Evolutionary conservation across 1,140 invertebrate genomes (phyloP).

Genomic region (Euwallacea similis): DNA sequence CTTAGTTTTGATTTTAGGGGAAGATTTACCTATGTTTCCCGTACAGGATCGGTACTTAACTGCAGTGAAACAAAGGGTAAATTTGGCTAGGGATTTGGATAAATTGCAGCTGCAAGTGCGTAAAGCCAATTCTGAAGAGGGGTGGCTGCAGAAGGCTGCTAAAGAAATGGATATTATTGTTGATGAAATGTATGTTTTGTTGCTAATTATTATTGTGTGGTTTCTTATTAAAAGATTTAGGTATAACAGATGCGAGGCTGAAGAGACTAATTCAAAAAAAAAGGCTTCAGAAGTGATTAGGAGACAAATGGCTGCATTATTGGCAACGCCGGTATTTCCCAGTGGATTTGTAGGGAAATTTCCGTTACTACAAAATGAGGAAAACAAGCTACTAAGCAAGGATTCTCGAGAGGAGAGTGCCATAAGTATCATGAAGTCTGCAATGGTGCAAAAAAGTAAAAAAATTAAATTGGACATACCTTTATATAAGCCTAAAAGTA

Average conservation of each 20-base stretch:
- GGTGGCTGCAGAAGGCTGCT: conserved; percentile 82
- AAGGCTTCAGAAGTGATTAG: conserved; percentile 58
- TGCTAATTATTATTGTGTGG: conserved; percentile 19
- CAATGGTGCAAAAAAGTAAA: conserved; percentile 47
- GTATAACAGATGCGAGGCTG: conserved; percentile 49
- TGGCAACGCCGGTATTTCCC: conserved; percentile 67
- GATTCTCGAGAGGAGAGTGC: conserved; percentile 44
- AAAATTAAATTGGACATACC: conserved; percentile 26
- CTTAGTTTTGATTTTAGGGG: conserved; percentile 57
- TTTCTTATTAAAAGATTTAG: conserved; percentile 5
- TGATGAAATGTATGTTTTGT: conserved; percentile 71
- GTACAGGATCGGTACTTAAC: conserved; percentile 70
- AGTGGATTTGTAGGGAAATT: conserved; percentile 72
- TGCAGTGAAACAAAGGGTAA: conserved; percentile 70
- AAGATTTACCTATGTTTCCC: conserved; percentile 83
- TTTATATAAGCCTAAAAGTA: conserved; percentile 37
- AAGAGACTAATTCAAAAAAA: conserved; percentile 51
- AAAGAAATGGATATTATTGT: conserved; percentile 87
- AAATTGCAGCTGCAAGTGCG: conserved; percentile 68
- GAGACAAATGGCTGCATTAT: conserved; percentile 60
- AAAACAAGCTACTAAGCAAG: conserved; percentile 5
- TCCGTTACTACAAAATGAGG: conserved; percentile 49
- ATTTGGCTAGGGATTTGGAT: conserved; percentile 79
- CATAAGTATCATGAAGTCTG: conserved; percentile 61
- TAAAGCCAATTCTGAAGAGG: conserved; percentile 68